A percentile compares a stretch with the other conserved stretches of the same genome.
Conservation (phyloP, 2,113 vertebrate species). For the Thryonomys swinderianus region DNA sequence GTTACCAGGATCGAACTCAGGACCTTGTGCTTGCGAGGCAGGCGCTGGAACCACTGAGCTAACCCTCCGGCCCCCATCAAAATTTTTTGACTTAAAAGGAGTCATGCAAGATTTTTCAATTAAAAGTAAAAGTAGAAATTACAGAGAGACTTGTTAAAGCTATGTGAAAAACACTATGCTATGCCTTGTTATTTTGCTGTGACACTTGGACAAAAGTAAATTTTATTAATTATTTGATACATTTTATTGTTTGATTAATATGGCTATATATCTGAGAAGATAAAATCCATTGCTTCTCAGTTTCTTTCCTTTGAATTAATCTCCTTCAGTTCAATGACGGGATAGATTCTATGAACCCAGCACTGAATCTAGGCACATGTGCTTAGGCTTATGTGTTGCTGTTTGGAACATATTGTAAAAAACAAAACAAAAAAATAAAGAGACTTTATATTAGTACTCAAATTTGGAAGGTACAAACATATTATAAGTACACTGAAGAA, state of each 20-base stretch:
- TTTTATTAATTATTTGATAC: constrained; percentile 11
- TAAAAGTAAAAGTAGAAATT: constrained; percentile 46
- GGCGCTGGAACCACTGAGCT: too few relatives aligned
- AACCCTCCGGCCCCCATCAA: too few relatives aligned
- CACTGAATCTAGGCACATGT: background rate
- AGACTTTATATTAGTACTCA: background rate
- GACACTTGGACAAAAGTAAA: background rate
- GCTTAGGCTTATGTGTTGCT: background rate
- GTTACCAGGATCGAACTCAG: too few relatives aligned
- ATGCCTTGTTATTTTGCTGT: background rate
- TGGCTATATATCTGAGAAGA: background rate
- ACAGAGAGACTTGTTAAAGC: background rate
- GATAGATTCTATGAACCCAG: background rate
- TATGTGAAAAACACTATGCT: background rate
- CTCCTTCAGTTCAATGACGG: background rate
- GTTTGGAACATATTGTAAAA: background rate
- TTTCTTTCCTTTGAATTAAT: background rate
- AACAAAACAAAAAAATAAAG: background rate
- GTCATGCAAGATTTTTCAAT: background rate
- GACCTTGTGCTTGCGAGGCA: too few relatives aligned
- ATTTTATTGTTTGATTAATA: background rate
- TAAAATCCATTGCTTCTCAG: background rate
- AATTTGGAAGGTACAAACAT: background rate
- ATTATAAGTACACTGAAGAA: background rate
- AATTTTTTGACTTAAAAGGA: constrained; percentile 41